Conservation (phyloP, 1,140 invertebrate species). For the Conus betulinus region DNA sequence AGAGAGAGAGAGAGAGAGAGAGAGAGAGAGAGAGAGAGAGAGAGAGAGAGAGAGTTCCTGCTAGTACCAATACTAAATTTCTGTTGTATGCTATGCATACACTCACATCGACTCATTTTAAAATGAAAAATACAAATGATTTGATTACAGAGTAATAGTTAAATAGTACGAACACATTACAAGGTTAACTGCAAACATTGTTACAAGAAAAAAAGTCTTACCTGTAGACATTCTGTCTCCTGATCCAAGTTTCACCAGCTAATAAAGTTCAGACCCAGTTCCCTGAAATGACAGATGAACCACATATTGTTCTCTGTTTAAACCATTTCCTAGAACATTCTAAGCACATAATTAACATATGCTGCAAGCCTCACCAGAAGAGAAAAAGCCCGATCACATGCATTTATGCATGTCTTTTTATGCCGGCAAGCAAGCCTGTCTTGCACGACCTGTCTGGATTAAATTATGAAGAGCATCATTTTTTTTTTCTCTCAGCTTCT, state of each 20-base stretch:
- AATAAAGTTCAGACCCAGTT: not conserved
- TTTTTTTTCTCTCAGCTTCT: not conserved
- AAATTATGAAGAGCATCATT: slow-evolving; percentile 21
- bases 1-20: not conserved
- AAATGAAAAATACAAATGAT: no score
- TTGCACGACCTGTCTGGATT: not conserved
- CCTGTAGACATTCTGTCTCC: slow-evolving; percentile 32
- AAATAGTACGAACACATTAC: no score
- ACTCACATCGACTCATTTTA: no score
- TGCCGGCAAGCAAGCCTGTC: not conserved
- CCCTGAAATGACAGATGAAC: slow-evolving; percentile 20
- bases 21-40: not conserved
- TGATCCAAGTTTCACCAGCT: slow-evolving; percentile 16
- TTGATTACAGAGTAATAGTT: no score
- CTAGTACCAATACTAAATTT: no score
- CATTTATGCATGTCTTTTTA: not conserved
- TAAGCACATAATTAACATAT: not conserved
- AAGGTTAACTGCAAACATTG: no score
- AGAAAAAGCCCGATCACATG: no score
- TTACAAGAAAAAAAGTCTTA: not conserved
- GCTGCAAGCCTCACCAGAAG: not conserved
- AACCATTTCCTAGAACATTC: not conserved
- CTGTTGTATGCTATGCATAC: no score
- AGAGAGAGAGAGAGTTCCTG: not conserved
- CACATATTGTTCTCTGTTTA: not conserved